Base-by-base conservation (phyloP, 2,888 invertebrate species). In the Drosophila nigricruria region DNA sequence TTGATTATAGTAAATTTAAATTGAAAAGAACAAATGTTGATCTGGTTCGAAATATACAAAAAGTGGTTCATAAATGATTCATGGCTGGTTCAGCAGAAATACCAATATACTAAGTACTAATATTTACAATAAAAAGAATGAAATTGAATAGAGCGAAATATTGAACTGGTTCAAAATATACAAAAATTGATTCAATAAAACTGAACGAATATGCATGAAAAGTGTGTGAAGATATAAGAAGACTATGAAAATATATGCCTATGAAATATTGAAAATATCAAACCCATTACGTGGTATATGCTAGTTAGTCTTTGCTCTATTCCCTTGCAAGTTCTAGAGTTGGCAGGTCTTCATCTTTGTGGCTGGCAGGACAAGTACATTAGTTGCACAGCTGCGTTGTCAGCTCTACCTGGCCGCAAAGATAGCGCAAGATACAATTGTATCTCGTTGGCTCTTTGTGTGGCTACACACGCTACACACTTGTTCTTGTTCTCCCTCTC, bases 371-470 rank as follows among this genome's bases (percentile, higher is more conserved):
- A 43, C 80, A 81, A 88, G 75, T 86, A 70, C 84, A 87, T 85
- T 88, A 85, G 89, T 81, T 86, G 66, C 79, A 79, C 79, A 81
- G 79, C 64, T 79, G 79, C 81, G 42, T 70, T 62, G 65, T 49
- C 67, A 64, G 58, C 59, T 69, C 68, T 75, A 79, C 87, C 84
- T 83, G 87, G 62, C 63, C 70, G 63, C 65, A 64, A 25, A 38
- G 70, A 70, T 70, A 70, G 64, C 63, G 42, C 60, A 45, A 82
- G 82, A 87, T 83, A 76, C 83, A 81, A 83, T 78, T 86, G 81
- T 75, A 82, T 77, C 72, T 49, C 42, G 56, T 16, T 27, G 61
- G 42, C 40, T 32, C 62, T 30, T 49, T 60, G 42, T 70, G 69
- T 50, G 69, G 69, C 77, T 79, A 16, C 50, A 63, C 82, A 82